Percentiles rank a stretch among this genome's conserved stretches.
These are phyloP conservation scores for Apamea monoglypha DNA, from an alignment of 2,888 invertebrate genomes.

Conservation along the genomic window DNA sequence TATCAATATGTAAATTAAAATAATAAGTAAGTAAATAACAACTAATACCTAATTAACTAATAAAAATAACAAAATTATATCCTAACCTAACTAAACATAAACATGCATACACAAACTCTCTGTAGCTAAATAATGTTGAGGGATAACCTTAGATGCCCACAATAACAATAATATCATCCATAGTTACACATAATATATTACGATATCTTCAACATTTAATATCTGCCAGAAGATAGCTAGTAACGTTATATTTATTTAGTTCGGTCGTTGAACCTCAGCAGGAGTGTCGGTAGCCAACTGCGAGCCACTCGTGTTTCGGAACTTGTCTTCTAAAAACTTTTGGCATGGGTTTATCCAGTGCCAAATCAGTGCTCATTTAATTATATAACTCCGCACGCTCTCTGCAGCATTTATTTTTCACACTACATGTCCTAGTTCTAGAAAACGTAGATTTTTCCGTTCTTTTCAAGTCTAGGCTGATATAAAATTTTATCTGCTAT, in stretches of 20 bases:
- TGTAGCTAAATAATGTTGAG: no score
- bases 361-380: constrained; percentile 57
- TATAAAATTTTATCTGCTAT: constrained; percentile 48
- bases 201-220: background rate
- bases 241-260: constrained; percentile 23
- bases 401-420: constrained; percentile 42
- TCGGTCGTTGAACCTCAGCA: constrained; percentile 31
- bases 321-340: constrained; percentile 52
- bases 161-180: background rate
- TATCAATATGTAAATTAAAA: no score
- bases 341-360: constrained; percentile 48
- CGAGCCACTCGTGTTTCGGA: constrained; percentile 42
- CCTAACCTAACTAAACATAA: no score
- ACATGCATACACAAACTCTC: no score
- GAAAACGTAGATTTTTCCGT: constrained; percentile 16
- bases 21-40: no score
- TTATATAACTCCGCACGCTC: constrained; percentile 37
- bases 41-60: no score
- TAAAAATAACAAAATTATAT: no score
- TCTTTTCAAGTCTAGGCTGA: constrained; percentile 40
- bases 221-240: constrained; percentile 5
- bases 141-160: background rate
- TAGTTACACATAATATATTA: background rate
- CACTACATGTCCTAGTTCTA: constrained; percentile 22
- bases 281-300: constrained; percentile 41